A percentile compares a stretch with the other conserved stretches of the same genome.
Conservation (phyloP, 2,888 invertebrate species). For the Clepsis dumicolana region DNA sequence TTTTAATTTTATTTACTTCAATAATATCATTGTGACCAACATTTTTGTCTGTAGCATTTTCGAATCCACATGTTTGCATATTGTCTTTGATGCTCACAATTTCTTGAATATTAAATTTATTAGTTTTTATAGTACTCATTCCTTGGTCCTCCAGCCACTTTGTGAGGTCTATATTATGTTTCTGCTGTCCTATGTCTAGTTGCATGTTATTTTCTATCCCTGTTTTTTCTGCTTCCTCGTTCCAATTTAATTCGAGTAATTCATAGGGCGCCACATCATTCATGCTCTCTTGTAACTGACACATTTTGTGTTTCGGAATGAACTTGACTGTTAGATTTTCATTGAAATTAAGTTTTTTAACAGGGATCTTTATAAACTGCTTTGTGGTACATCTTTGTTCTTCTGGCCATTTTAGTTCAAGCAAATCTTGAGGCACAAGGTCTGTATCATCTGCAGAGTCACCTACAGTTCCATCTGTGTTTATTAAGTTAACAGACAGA, state of each 20-base stretch:
- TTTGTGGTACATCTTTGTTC: slow-evolving; percentile 4
- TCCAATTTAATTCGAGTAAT: slow-evolving; percentile 18
- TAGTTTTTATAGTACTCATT: slow-evolving; percentile 30
- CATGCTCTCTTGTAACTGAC: background rate
- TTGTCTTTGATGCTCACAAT: background rate
- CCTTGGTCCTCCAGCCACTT: slow-evolving; percentile 37
- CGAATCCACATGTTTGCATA: background rate
- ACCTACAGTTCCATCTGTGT: background rate
- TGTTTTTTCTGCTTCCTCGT: slow-evolving; percentile 20
- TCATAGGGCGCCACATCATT: slow-evolving; percentile 20
- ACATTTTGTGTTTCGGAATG: slow-evolving; percentile 23
- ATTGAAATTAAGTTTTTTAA: slow-evolving; percentile 40
- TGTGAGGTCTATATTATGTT: slow-evolving; percentile 35
- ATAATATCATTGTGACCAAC: background rate
- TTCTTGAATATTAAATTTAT: slow-evolving; percentile 13
- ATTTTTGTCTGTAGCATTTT: background rate
- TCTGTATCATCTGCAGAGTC: slow-evolving; percentile 10
- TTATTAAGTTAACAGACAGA: slow-evolving; percentile 29
- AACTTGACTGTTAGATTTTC: slow-evolving; percentile 35
- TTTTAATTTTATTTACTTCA: background rate
- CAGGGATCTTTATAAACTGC: slow-evolving; percentile 32
- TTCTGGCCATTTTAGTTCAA: slow-evolving; percentile 39
- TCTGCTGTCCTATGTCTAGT: background rate
- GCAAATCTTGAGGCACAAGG: slow-evolving; percentile 34
- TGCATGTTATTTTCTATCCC: background rate